Evolutionary conservation across 23 tunicate species (phyloP), one percentile per base, ranked within the genome.

Genomic region (Diplosoma virens): DNA sequence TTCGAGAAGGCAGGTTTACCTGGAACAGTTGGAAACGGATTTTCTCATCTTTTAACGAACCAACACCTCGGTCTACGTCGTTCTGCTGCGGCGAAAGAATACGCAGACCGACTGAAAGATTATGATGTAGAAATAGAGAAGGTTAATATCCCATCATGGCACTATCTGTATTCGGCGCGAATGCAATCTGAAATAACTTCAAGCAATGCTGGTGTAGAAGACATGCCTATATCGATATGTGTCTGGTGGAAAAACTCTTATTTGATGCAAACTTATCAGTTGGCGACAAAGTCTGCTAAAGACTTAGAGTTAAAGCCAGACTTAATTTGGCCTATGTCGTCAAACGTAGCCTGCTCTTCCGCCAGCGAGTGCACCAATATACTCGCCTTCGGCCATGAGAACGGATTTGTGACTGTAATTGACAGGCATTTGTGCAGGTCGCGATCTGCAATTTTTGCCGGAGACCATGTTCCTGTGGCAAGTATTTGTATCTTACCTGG

Each of bases 281-380:
- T 92, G 7, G 63, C 21, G 18, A 9, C 66, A 20, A 85, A 81
- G 45, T 36, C 58, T 25, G 54, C 59, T 0, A 85, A 85, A 71
- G 85, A 81, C 30, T 20, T 66, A 33, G 92, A 82, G 32, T 47
- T 89, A 16, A 82, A 82, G 60, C 92, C 97, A 3, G 97, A 92
- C 30, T 23, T 75, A 27, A 93, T 92, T 34, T 92, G 97, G 97
- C 97, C 97, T 17, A 84, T 80, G 85, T 36, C 54, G 16, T 58
- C 48, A 36, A 59, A 30, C 2, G 81, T 92, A 14, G 33, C 80
- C 1, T 6, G 61, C n/a, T 81, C 85, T 37, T 30, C 87, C 22
- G 66, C 81, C 1, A 58, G 81, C 21, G 46, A 61, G 36, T 76
- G 79, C 59, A 80, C 87, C 24, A 79, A 56, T 31, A 46, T 81